Base-by-base conservation (phyloP, 2,888 invertebrate genomes). In the Rhingia campestris region DNA sequence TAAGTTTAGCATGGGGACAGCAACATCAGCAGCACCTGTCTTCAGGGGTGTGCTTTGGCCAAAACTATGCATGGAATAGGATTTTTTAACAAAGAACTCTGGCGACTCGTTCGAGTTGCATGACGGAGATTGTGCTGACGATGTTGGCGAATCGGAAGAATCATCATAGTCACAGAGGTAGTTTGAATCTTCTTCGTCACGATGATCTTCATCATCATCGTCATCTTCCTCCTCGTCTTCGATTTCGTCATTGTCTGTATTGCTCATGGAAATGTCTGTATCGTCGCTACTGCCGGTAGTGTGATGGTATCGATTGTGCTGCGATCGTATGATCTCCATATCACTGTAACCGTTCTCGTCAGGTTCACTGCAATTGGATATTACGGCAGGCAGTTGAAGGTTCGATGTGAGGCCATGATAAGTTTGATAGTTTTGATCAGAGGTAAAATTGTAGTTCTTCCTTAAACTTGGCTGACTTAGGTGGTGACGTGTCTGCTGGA, bases 201-300 rank as follows among this genome's bases (percentile, higher is more conserved):
- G 43, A 39, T 47, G 59, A 7, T 67, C 66, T 37, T 72, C 74
- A 0, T 58, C 73, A 5, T 56, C 56, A 7, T 72, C 76, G 0
- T 56, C 54, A 3, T 51, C 73, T 9, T 63, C 56, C 2, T 58
- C 54, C 12, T 73, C 73, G 39, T 64, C 58, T 39, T 66, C 63
- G 32, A 56, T 58, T 0, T 54, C 69, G 14, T 74, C 41, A 9
- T 69, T 47, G 9, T 82, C 80, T 2, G 63, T 74, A 22, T 69
- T 69, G 35, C 74, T 74, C 61, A 63, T 67, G 2, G 74, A 61
- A 12, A 64, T 77, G 14, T 82, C 82, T 9, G 58, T 66, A 30
- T 82, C 77, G 53, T 76, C 81, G 39, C 70, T 76, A 37, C 64
- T 72, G 7, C 63, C 77, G 10, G 77, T 70, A 12, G 77, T 70